phyloP scores from a whole-genome alignment of 2,797 vertebrate species.

The Spinus olivaceus region DNA sequence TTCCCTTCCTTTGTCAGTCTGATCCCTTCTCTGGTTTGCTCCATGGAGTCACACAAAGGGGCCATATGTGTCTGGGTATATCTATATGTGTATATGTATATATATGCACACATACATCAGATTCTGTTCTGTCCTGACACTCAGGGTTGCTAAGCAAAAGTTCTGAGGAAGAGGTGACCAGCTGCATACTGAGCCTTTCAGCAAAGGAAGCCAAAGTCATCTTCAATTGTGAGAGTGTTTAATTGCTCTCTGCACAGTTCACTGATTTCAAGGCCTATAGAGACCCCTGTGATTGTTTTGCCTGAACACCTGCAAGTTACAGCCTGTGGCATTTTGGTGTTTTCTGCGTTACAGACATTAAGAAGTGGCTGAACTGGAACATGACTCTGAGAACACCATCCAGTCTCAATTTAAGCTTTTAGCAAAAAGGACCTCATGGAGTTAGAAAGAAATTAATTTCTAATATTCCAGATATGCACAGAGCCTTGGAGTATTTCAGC shows the following conservation, averaged over 20 bases:
- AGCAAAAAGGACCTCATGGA: not conserved
- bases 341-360: not conserved
- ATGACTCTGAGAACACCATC: not conserved
- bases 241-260: conserved; percentile 33
- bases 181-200: conserved; percentile 32
- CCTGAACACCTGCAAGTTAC: conserved; percentile 11
- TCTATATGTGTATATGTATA: rapidly evolving
- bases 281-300: not conserved
- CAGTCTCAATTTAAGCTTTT: not conserved
- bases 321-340: not conserved
- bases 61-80: not conserved
- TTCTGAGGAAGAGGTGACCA: not conserved
- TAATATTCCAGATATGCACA: not conserved
- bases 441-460: not conserved
- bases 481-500: not conserved
- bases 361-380: not conserved
- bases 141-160: not conserved
- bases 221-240: not conserved
- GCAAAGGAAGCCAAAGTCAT: conserved; percentile 21
- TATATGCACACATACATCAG: not conserved
- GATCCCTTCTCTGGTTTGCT: not conserved
- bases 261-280: not conserved
- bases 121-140: not conserved
- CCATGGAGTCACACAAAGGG: not conserved
- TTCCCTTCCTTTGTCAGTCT: not conserved